Base-by-base conservation (phyloP, 1,140 invertebrate species). In the Caenorhabditis inopinata region DNA sequence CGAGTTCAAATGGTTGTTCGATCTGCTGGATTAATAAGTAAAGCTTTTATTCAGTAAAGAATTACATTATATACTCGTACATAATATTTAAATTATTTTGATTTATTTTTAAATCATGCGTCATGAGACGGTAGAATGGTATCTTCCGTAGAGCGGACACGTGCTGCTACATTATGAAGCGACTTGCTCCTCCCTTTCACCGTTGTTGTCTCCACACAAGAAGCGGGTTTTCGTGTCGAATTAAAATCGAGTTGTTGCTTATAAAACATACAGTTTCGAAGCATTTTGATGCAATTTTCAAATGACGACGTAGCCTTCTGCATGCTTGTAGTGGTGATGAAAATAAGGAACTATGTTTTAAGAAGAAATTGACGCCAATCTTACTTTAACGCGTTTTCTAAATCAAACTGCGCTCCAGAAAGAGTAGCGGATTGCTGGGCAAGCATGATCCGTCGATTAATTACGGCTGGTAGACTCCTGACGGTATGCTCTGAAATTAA, bases 241-340 rank as follows among this genome's bases (percentile, higher is more conserved):
- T 90, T 89, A 83, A 90, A 90, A 47, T 89, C 88, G 32, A 90
- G 87, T 83, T 90, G 90, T 79, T 90, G 90, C 78, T 90, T 90
- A 85, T 89, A 89, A 82, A 89, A 90, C 85, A 90, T 89, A 73
- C 89, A 87, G 85, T 90, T 90, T 74, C 90, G 89, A 48, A 90
- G 78, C 23, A 89, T 79, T 75, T 90, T 89, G 58, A 90, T 88
- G 29, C 90, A 89, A 23, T 88, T 89, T 18, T 89, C 87, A 81
- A 90, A 90, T 78, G 89, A 89, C 23, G 84, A 80, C 29, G 82
- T 81, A 42, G 90, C 89, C 35, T 84, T 85, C 80, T 89, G 87
- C 87, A 90, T 89, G 12, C 81, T 82, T 46, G 89, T 87, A 5
- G 90, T 87, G 21, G 90, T 89, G 85, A 90, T 90, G 84, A 73